Conservation (phyloP, 2,888 invertebrate genomes). For the Periphyllus acericola region DNA sequence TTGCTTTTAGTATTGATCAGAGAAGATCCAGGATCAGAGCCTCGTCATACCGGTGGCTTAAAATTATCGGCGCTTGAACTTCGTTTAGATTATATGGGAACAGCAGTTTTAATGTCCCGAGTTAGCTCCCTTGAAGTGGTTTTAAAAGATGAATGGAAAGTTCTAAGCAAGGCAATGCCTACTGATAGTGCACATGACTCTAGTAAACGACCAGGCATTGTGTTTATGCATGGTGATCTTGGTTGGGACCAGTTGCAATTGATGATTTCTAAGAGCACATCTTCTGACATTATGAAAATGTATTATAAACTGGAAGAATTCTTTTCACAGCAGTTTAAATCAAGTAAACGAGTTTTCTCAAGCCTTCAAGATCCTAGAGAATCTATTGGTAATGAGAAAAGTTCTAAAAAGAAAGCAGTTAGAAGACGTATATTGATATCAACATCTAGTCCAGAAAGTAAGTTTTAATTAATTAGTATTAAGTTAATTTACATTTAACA, state of each 20-base stretch:
- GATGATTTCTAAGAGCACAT: constrained; percentile 96
- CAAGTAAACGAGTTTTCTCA: constrained; percentile 90
- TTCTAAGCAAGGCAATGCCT: constrained; percentile 66
- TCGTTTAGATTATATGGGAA: constrained; percentile 97
- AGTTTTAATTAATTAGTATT: neutral
- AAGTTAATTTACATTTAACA: neutral
- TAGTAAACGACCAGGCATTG: constrained; percentile 77
- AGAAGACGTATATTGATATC: constrained; percentile 43
- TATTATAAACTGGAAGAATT: constrained; percentile 96
- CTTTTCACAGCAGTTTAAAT: constrained; percentile 97
- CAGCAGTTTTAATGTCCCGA: constrained; percentile 91
- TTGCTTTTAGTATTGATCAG: constrained; percentile 79
- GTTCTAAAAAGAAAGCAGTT: constrained; percentile 58
- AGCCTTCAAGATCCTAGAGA: constrained; percentile 69
- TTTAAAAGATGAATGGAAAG: constrained; percentile 89
- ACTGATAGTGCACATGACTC: constrained; percentile 53
- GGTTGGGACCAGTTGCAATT: constrained; percentile 97
- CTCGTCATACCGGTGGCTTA: constrained; percentile 83
- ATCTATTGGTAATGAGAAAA: constrained; percentile 51
- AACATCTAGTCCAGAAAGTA: constrained; percentile 58
- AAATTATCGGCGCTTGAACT: constrained; percentile 87
- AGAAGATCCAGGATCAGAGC: constrained; percentile 90
- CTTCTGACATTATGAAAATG: constrained; percentile 96
- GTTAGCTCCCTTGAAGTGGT: constrained; percentile 84
- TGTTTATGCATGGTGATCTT: constrained; percentile 91